A percentile compares a stretch with the other conserved stretches of the same genome.
Evolutionary conservation across 2,113 vertebrate genomes (phyloP).

Genomic region (Rhea americana): DNA sequence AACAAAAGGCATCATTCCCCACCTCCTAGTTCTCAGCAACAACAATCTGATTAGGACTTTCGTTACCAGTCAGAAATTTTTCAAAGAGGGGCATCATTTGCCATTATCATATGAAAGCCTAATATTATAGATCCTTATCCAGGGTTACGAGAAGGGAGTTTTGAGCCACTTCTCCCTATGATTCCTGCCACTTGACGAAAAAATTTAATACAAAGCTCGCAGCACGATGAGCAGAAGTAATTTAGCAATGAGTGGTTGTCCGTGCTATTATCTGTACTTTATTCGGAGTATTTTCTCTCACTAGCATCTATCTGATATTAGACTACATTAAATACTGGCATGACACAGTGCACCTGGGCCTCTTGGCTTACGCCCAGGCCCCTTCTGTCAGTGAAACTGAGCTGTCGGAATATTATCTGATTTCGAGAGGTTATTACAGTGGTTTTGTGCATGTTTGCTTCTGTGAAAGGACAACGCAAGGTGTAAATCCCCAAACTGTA

Average conservation of each 20-base stretch:
- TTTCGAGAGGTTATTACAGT: conserved; percentile 75
- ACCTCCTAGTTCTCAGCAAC: conserved; percentile 61
- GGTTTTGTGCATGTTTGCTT: conserved; percentile 62
- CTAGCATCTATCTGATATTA: conserved; percentile 74
- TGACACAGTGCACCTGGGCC: conserved; percentile 77
- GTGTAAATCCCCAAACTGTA: conserved; percentile 73
- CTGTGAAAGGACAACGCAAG: conserved; percentile 66
- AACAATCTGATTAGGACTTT: conserved; percentile 82
- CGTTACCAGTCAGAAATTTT: conserved; percentile 80
- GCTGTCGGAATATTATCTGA: conserved; percentile 77
- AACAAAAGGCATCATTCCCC: background rate
- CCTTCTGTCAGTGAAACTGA: conserved; percentile 74
- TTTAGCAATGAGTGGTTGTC: conserved; percentile 86
- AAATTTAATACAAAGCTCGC: conserved; percentile 93
- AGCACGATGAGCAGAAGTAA: conserved; percentile 84
- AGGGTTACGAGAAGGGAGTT: conserved; percentile 76
- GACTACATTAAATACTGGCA: conserved; percentile 75
- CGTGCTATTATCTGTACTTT: conserved; percentile 83
- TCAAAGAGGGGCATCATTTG: conserved; percentile 79
- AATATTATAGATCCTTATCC: conserved; percentile 83
- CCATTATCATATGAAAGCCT: conserved; percentile 85
- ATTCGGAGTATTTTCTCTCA: conserved; percentile 74
- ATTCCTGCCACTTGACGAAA: conserved; percentile 86
- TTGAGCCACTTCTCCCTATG: conserved; percentile 72
- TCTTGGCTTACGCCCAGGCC: conserved; percentile 75